Evolutionary conservation across 2,113 vertebrate species (phyloP).

Genomic region (Leiothrix lutea): DNA sequence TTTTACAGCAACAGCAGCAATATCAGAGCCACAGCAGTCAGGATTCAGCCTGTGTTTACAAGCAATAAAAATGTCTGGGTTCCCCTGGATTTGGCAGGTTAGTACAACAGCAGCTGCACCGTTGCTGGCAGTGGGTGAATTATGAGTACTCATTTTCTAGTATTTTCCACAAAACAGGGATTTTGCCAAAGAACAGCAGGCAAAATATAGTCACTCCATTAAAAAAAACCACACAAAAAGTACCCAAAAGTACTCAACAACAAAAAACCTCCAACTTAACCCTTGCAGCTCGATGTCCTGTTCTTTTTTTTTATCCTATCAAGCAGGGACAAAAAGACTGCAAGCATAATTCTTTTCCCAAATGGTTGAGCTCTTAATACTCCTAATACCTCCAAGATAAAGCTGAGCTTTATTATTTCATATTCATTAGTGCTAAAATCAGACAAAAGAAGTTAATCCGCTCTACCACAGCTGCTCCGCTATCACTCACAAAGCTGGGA

Average conservation of each 20-base stretch:
- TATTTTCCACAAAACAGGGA: not conserved
- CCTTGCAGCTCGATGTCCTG: not conserved
- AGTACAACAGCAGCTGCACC: not conserved
- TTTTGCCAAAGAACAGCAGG: not conserved
- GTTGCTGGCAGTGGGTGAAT: not conserved
- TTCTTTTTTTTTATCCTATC: not conserved
- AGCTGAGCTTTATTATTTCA: not conserved
- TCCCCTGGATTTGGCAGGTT: not conserved
- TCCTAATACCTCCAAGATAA: not conserved
- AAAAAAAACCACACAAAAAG: too few relatives aligned
- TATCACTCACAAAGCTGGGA: not conserved
- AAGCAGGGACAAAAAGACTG: not conserved
- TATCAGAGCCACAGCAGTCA: not conserved
- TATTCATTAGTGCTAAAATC: not conserved
- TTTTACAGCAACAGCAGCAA: not conserved
- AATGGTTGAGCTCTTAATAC: not conserved
- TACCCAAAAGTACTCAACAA: not conserved
- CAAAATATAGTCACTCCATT: not conserved
- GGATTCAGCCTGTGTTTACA: not conserved
- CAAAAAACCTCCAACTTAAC: fast-evolving
- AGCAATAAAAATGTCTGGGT: not conserved
- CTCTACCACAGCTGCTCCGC: not conserved
- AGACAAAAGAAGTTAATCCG: not conserved
- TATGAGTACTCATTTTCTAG: not conserved
- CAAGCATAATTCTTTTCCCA: not conserved